Conservation (phyloP, 2,113 vertebrate species). For the Oryctolagus cuniculus region DNA sequence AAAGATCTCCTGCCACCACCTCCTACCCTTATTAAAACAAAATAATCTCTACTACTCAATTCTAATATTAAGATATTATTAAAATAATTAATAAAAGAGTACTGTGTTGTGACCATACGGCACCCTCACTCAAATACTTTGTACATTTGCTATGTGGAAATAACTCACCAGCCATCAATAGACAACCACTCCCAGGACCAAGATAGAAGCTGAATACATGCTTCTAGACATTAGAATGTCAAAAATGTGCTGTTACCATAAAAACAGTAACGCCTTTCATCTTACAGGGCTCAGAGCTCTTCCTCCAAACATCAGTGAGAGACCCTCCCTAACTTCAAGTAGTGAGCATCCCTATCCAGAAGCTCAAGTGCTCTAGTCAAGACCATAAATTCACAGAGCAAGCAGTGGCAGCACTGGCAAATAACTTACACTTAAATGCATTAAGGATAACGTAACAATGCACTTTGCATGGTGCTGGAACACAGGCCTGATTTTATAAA, state of each 20-base stretch:
- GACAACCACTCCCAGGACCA: background rate
- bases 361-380: background rate
- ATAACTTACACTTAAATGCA: background rate
- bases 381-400: background rate
- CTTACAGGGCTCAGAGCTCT: background rate
- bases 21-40: background rate
- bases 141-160: background rate
- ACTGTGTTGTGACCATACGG: background rate
- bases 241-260: constrained; percentile 25
- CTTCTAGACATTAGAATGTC: constrained; percentile 19
- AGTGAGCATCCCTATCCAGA: background rate
- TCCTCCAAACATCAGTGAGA: background rate
- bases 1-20: background rate
- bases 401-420: background rate
- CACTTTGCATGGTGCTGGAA: background rate
- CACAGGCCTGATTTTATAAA: background rate
- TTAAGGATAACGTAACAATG: background rate
- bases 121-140: background rate
- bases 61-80: constrained; percentile 2
- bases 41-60: background rate
- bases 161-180: background rate
- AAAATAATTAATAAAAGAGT: background rate
- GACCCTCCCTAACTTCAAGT: background rate
- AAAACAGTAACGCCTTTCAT: constrained; percentile 29
- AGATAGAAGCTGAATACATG: background rate